Evolutionary conservation across 2,113 vertebrate species (phyloP), one percentile per base, ranked within the genome.

Genomic region (Pseudorectes ferrugineus): DNA sequence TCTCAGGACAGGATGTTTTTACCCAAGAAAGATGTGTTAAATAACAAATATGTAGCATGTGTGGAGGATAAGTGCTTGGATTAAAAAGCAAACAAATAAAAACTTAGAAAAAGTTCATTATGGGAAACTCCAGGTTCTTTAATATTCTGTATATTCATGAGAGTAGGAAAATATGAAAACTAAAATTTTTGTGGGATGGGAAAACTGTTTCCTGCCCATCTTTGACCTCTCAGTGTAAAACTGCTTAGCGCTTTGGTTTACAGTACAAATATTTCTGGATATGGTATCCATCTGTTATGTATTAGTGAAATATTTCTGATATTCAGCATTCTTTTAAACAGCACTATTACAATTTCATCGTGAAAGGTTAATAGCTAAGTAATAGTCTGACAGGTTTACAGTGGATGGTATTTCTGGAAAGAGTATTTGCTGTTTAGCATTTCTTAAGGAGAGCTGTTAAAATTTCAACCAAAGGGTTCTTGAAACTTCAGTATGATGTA

Each of bases 221-320:
- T 96, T 82, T 96, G 95, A 95, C 82, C 93, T 93, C 90, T 92
- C 38, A 90, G 88, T 93, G 79, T 90, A 96, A 95, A 95, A 94
- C 90, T 92, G 95, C 88, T 93, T 94, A 90, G 88, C 61, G 6
- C 90, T 92, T 92, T 93, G 79, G 89, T 97, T 96, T 95, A 90
- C 88, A 95, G 94, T 88, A 93, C 88, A 96, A 97, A 95, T 97
- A 96, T 97, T 97, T 96, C 93, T 95, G 92, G 81, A 70, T 89
- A 71, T 88, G 88, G 59, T 89, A 95, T 58, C 95, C 95, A 96
- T 97, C 96, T 96, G 92, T 95, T 95, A 96, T 74, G 79, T 89
- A 97, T 97, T 96, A 96, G 82, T 85, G 65, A 96, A 96, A 90
- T 88, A 94, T 94, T 97, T 97, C 92, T 96, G 94, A 96, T 97